Percentiles rank a stretch among this genome's conserved stretches.
Conservation (phyloP, 2,113 vertebrate genomes). For the Synodontis membranacea region DNA sequence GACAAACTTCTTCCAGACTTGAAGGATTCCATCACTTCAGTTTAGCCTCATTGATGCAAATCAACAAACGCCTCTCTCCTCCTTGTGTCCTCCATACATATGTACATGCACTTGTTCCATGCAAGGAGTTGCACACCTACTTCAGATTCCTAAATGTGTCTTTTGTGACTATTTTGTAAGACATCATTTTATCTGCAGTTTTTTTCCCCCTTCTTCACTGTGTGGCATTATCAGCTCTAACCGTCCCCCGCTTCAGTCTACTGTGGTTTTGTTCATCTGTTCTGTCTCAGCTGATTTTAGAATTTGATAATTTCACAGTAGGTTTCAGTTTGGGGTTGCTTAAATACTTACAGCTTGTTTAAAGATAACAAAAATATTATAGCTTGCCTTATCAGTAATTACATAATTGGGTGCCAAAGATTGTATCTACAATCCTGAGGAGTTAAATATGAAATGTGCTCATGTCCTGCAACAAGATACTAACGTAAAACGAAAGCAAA, state of each 20-base stretch:
- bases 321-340: neutral
- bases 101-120: neutral
- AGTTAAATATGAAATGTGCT: neutral
- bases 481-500: neutral
- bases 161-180: neutral
- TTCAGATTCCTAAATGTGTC: neutral
- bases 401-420: neutral
- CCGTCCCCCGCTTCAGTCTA: neutral
- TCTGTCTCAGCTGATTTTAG: neutral
- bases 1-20: neutral
- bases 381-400: neutral
- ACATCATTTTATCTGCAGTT: neutral
- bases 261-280: neutral
- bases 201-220: neutral
- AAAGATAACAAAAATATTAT: neutral
- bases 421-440: neutral
- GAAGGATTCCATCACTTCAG: neutral
- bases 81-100: neutral
- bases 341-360: neutral
- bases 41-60: neutral
- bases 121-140: neutral
- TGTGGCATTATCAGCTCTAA: neutral
- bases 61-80: neutral
- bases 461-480: neutral
- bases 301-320: neutral